phyloP scores from a whole-genome alignment of 2,888 invertebrate genomes.

The Unio pictorum region DNA sequence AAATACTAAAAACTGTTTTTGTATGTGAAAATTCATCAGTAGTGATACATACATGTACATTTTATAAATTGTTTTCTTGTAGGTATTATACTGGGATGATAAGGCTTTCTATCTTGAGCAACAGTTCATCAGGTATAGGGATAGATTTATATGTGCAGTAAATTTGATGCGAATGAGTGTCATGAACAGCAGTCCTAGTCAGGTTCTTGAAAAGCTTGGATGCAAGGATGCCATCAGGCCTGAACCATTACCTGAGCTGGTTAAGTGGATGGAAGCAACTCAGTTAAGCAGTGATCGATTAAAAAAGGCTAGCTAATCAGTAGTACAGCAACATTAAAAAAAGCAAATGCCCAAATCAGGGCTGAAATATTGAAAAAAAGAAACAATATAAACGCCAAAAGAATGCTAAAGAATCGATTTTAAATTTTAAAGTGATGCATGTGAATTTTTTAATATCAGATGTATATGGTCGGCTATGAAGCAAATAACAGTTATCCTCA shows the following conservation, averaged over 20 bases:
- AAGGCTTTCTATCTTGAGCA: conserved; percentile 89
- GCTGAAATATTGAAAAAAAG: not conserved
- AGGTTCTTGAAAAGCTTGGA: conserved; percentile 32
- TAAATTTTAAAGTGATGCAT: no score
- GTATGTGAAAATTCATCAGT: no score
- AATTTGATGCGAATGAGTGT: conserved; percentile 84
- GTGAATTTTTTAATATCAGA: no score
- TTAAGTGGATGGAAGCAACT: conserved; percentile 83
- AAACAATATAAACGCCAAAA: no score
- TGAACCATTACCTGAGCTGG: conserved; percentile 78
- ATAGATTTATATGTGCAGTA: conserved; percentile 86
- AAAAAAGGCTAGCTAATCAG: conserved; percentile 74
- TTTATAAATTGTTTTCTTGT: conserved; percentile 18
- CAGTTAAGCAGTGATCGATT: conserved; percentile 84
- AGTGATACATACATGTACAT: no score
- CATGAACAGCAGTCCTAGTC: conserved; percentile 37
- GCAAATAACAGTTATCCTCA: no score
- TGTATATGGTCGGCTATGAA: no score
- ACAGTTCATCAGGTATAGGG: conserved; percentile 82
- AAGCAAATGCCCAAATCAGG: not conserved
- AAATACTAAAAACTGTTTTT: no score
- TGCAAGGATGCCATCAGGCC: conserved; percentile 32
- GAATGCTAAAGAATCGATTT: no score
- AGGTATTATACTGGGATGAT: conserved; percentile 90
- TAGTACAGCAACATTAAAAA: not conserved